Conservation (phyloP, 1,140 invertebrate genomes). For the Zaprionus kolodkinae region DNA sequence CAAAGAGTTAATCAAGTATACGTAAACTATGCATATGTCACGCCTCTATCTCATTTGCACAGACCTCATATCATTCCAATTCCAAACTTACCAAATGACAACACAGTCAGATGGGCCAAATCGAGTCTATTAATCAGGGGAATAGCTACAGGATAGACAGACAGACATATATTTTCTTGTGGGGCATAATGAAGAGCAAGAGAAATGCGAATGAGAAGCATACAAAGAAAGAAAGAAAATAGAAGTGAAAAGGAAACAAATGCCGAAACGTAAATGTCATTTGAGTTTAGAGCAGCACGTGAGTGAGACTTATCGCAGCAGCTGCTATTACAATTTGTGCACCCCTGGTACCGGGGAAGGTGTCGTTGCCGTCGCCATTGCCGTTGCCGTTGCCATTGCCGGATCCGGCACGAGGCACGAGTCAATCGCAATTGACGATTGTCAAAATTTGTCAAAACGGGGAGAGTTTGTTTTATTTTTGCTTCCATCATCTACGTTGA, state of each 20-base stretch:
- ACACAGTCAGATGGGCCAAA: neutral
- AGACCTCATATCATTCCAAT: neutral
- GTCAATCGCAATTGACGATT: slow-evolving; percentile 71
- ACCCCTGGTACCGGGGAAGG: neutral
- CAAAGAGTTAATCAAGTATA: too few relatives aligned
- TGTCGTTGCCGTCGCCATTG: neutral
- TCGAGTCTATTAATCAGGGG: neutral
- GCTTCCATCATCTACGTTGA: slow-evolving; percentile 9
- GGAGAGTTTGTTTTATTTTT: slow-evolving; percentile 27
- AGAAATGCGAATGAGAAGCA: slow-evolving; percentile 11
- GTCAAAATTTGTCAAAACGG: slow-evolving; percentile 75
- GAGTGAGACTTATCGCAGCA: slow-evolving; percentile 66
- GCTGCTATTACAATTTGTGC: slow-evolving; percentile 48
- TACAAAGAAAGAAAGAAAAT: slow-evolving; percentile 18
- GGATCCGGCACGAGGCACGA: neutral
- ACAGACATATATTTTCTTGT: slow-evolving; percentile 12
- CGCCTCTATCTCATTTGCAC: neutral
- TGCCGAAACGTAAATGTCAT: slow-evolving; percentile 64
- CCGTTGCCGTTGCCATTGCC: neutral
- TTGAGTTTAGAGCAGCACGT: slow-evolving; percentile 62
- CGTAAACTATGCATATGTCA: neutral
- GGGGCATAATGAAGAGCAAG: neutral
- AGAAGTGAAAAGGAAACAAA: slow-evolving; percentile 60
- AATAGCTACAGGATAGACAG: neutral
- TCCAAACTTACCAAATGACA: neutral